A percentile compares a stretch with the other conserved stretches of the same genome.
Conservation (phyloP, 2,113 vertebrate genomes). For the Xiphophorus couchianus region DNA sequence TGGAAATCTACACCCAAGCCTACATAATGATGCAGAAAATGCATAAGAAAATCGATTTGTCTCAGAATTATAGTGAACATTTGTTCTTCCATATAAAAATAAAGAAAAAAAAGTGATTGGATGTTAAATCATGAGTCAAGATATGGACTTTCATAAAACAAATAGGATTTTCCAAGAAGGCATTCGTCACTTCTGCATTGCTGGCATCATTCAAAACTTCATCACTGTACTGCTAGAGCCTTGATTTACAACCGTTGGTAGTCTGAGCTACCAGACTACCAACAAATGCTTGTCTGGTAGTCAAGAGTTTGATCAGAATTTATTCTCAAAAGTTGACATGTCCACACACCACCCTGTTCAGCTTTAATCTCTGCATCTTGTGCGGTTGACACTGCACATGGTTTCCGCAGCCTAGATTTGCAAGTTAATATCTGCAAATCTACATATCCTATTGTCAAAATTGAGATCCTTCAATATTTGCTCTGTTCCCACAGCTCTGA, state of each 20-base stretch:
- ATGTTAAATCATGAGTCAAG: not conserved
- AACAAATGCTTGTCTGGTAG: conserved; percentile 32
- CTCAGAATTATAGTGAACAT: conserved; percentile 15
- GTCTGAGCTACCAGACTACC: conserved; percentile 8
- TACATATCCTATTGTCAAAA: conserved; percentile 32
- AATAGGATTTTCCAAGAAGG: conserved; percentile 16
- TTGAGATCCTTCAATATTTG: conserved; percentile 23
- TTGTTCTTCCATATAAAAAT: conserved; percentile 4
- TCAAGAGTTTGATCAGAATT: conserved; percentile 41
- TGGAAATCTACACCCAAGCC: conserved; percentile 12
- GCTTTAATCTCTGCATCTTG: conserved; percentile 5
- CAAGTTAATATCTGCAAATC: conserved; percentile 10
- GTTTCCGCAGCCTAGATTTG: conserved; percentile 10
- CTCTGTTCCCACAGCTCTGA: conserved; percentile 18
- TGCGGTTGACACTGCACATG: conserved; percentile 2
- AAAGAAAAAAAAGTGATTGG: not conserved
- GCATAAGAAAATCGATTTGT: not conserved
- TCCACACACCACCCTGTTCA: not conserved
- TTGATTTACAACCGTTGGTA: conserved; percentile 26
- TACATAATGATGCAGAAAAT: conserved; percentile 6
- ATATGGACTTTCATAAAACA: not conserved
- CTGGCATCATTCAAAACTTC: conserved; percentile 12
- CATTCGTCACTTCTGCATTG: conserved; percentile 10
- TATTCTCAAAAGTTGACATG: conserved; percentile 11
- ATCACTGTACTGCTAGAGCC: conserved; percentile 18